Evolutionary conservation across 2,113 vertebrate genomes (phyloP).

Genomic region (Triplophysa tibetana): DNA sequence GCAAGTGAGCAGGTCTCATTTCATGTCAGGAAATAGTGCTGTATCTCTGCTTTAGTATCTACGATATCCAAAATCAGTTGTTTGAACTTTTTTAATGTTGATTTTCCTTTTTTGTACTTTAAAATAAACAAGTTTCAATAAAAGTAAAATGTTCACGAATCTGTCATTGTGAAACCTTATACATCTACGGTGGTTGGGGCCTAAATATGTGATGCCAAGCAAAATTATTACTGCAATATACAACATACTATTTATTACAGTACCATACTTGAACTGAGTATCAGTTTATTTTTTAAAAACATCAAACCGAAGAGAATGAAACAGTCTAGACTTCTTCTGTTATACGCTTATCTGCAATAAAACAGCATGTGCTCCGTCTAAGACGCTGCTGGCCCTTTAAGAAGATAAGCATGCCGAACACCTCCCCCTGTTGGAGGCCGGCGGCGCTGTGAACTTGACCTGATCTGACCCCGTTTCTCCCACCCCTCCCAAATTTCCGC

Average conservation of each 20-base stretch:
- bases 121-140: background rate
- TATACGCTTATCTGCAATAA: background rate
- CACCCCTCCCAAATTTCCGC: constrained; percentile 59
- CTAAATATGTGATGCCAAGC: too few species aligned
- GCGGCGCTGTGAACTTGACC: constrained; percentile 58
- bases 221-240: background rate
- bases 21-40: background rate
- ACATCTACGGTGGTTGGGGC: too few species aligned
- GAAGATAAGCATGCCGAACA: constrained; percentile 40
- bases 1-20: constrained; percentile 3
- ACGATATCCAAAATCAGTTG: background rate
- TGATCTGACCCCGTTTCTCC: constrained; percentile 58
- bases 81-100: too few species aligned
- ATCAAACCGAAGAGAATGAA: too few species aligned
- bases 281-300: background rate
- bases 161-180: too few species aligned
- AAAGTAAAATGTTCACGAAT: too few species aligned
- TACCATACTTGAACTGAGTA: background rate
- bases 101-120: too few species aligned
- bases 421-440: constrained; percentile 54
- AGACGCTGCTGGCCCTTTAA: constrained; percentile 36
- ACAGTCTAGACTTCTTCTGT: too few species aligned
- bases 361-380: background rate
- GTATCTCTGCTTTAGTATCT: background rate
- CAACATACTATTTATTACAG: background rate